These are phyloP conservation scores for Drosophila kanekoi DNA, from an alignment of 2,888 invertebrate genomes.

Conservation along the genomic window DNA sequence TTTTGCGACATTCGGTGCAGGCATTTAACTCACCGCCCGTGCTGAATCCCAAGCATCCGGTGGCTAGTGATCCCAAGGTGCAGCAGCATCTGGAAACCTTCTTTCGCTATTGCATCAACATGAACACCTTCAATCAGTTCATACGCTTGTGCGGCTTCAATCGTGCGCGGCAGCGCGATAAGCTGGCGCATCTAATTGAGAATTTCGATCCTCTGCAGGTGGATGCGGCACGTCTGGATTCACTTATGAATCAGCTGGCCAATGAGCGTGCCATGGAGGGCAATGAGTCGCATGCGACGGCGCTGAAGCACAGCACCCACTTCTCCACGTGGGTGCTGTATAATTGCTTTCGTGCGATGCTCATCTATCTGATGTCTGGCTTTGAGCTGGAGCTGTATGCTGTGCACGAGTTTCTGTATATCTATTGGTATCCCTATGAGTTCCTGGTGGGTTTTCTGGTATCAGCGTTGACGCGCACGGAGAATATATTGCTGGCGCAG, in stretches of 20 bases:
- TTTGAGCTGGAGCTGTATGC: conserved; percentile 98
- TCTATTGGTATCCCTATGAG: conserved; percentile 98
- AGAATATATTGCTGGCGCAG: conserved; percentile 92
- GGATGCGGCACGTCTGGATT: conserved; percentile 94
- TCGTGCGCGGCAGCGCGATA: conserved; percentile 97
- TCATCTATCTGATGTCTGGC: conserved; percentile 96
- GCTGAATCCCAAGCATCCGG: conserved; percentile 90
- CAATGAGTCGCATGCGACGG: conserved; percentile 93
- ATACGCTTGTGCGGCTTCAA: conserved; percentile 97
- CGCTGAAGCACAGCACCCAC: conserved; percentile 82
- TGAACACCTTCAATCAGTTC: conserved; percentile 93
- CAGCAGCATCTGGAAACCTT: conserved; percentile 96
- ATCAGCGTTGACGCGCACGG: conserved; percentile 95
- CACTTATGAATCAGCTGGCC: conserved; percentile 89
- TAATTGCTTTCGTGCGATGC: conserved; percentile 96
- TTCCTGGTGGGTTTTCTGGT: conserved; percentile 97
- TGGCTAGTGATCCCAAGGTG: conserved; percentile 86
- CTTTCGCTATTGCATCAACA: conserved; percentile 90
- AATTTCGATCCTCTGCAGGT: conserved; percentile 94
- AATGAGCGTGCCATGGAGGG: conserved; percentile 89
- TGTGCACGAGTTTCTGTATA: conserved; percentile 97
- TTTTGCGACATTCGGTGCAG: conserved; percentile 93
- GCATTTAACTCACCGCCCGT: conserved; percentile 96
- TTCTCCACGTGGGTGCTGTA: conserved; percentile 95
- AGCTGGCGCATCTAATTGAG: conserved; percentile 94